Evolutionary conservation across 2,797 vertebrate species (phyloP).

Genomic region (Sternarchorhynchus goeldii): DNA sequence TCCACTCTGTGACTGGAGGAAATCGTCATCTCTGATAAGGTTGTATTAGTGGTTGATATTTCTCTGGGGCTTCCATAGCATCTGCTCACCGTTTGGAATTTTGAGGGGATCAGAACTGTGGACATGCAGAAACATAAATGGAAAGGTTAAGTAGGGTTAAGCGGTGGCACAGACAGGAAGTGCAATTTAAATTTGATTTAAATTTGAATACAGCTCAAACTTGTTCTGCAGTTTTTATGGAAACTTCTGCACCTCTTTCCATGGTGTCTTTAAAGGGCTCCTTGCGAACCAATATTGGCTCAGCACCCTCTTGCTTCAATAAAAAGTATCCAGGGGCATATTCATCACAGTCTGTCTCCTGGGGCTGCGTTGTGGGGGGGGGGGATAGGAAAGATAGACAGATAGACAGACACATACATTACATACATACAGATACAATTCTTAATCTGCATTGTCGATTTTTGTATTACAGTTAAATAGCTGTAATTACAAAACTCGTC

Average conservation of each 20-base stretch:
- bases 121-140: conserved; percentile 37
- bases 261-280: conserved; percentile 46
- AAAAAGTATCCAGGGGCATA: conserved; percentile 50
- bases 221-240: background rate
- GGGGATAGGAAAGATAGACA: background rate
- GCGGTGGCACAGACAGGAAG: background rate
- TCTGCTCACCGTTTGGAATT: conserved; percentile 45
- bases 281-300: conserved; percentile 37
- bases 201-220: background rate
- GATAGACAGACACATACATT: background rate
- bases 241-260: conserved; percentile 55
- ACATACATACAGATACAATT: background rate
- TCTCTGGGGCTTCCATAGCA: conserved; percentile 29
- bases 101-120: conserved; percentile 50
- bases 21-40: background rate
- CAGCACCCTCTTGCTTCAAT: conserved; percentile 62
- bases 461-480: conserved; percentile 1
- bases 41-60: conserved; percentile 16
- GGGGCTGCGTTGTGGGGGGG: conserved; percentile 12
- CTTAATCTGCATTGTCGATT: background rate
- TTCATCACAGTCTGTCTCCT: conserved; percentile 49
- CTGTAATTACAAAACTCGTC: background rate
- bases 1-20: conserved; percentile 30
- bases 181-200: background rate
- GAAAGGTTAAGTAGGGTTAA: conserved; percentile 7